A percentile compares a stretch with the other conserved stretches of the same genome.
phyloP scores from a whole-genome alignment of 2,888 invertebrate genomes.

The Geophilus truncorum region DNA sequence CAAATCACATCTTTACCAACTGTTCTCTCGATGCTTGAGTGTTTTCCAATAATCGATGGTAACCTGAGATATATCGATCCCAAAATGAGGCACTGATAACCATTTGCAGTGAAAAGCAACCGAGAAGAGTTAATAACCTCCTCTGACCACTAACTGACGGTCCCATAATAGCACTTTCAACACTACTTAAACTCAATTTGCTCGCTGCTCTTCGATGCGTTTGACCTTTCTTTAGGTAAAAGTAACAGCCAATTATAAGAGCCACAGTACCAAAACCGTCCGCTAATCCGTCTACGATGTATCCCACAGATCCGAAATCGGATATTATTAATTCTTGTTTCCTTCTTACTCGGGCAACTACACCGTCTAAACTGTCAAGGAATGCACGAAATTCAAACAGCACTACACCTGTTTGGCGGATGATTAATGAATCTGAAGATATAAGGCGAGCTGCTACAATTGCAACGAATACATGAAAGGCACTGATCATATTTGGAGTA shows the following conservation, averaged over 20 bases:
- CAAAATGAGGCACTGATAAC: slow-evolving; percentile 69
- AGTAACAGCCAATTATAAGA: slow-evolving; percentile 61
- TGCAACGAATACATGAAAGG: slow-evolving; percentile 71
- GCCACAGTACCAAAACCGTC: slow-evolving; percentile 71
- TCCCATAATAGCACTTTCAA: not conserved
- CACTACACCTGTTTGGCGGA: slow-evolving; percentile 66
- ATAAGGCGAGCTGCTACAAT: slow-evolving; percentile 68
- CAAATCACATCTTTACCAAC: slow-evolving; percentile 25
- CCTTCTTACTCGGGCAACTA: slow-evolving; percentile 71
- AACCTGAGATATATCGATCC: slow-evolving; percentile 77
- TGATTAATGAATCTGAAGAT: slow-evolving; percentile 64
- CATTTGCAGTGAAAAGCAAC: slow-evolving; percentile 55
- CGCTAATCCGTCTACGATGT: slow-evolving; percentile 75
- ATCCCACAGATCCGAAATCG: slow-evolving; percentile 71
- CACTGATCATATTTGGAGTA: slow-evolving; percentile 78
- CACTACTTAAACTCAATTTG: not conserved
- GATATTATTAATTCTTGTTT: slow-evolving; percentile 71
- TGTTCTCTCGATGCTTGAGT: slow-evolving; percentile 37
- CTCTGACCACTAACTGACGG: not conserved
- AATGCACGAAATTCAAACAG: slow-evolving; percentile 76
- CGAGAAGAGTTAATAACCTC: slow-evolving; percentile 36
- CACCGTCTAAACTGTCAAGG: slow-evolving; percentile 79
- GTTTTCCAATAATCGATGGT: slow-evolving; percentile 69
- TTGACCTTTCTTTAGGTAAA: not conserved
- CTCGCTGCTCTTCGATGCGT: not conserved